A percentile compares a stretch with the other conserved stretches of the same genome.
Evolutionary conservation across 1,140 invertebrate species (phyloP).

Genomic region (Mya arenaria): DNA sequence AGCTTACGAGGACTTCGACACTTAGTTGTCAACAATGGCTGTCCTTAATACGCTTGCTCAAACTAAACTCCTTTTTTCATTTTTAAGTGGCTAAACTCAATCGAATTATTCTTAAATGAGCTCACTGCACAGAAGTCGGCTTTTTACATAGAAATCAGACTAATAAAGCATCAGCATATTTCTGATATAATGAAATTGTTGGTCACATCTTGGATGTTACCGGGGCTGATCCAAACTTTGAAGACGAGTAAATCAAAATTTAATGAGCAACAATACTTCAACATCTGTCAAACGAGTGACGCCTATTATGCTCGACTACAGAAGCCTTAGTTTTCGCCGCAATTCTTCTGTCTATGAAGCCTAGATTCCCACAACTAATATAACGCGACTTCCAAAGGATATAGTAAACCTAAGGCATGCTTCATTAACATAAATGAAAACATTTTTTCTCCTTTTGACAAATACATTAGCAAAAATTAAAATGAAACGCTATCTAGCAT

Average conservation of each 20-base stretch:
- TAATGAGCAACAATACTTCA: slow-evolving; percentile 48
- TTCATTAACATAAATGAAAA: too few species aligned
- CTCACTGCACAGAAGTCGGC: slow-evolving; percentile 26
- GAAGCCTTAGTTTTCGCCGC: neutral
- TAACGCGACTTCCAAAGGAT: too few species aligned
- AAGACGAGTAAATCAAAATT: slow-evolving; percentile 58
- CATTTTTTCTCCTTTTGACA: too few species aligned
- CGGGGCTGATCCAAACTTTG: slow-evolving; percentile 33
- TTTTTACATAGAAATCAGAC: slow-evolving; percentile 33
- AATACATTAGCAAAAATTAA: too few species aligned
- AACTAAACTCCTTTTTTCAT: slow-evolving; percentile 40
- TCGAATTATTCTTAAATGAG: slow-evolving; percentile 52
- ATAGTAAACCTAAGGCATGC: neutral
- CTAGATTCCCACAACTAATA: slow-evolving; percentile 30
- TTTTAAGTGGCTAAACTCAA: slow-evolving; percentile 50
- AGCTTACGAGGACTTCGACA: neutral
- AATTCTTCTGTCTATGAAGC: slow-evolving; percentile 31
- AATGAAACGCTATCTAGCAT: too few species aligned
- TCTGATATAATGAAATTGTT: slow-evolving; percentile 58
- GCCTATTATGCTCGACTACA: too few species aligned
- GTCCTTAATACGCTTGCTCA: slow-evolving; percentile 38
- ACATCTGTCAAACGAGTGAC: slow-evolving; percentile 44
- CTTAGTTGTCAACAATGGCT: slow-evolving; percentile 29
- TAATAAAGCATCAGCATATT: slow-evolving; percentile 54
- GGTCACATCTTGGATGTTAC: slow-evolving; percentile 35